A percentile compares a stretch with the other conserved stretches of the same genome.
Conservation (phyloP, 2,888 invertebrate species). For the Embidobia sp. region DNA sequence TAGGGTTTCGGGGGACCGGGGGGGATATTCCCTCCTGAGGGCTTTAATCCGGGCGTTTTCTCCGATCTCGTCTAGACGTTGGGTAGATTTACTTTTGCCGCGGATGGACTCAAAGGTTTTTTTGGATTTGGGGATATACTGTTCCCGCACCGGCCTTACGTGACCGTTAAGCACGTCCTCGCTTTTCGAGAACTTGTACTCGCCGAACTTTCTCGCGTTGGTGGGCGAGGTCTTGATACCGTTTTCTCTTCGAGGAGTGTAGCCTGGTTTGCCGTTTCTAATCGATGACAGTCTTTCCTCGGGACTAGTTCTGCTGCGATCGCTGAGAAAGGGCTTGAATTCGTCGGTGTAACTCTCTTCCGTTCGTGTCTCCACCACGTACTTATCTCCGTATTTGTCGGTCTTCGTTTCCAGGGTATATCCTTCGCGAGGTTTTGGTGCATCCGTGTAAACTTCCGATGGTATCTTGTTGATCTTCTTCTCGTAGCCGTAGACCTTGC, state of each 20-base stretch:
- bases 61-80: slow-evolving; percentile 76
- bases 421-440: slow-evolving; percentile 72
- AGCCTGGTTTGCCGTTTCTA: slow-evolving; percentile 52
- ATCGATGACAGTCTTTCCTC: slow-evolving; percentile 70
- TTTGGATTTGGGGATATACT: slow-evolving; percentile 73
- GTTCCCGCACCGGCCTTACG: slow-evolving; percentile 65
- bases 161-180: slow-evolving; percentile 75
- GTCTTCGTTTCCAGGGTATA: slow-evolving; percentile 77
- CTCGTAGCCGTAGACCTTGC: slow-evolving; percentile 79
- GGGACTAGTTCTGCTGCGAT: slow-evolving; percentile 73
- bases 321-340: slow-evolving; percentile 74
- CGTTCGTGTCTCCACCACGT: slow-evolving; percentile 76
- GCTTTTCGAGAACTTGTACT: slow-evolving; percentile 77
- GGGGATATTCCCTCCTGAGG: slow-evolving; percentile 74
- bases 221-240: slow-evolving; percentile 68
- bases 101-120: slow-evolving; percentile 75
- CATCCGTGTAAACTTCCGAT: slow-evolving; percentile 81
- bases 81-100: slow-evolving; percentile 78
- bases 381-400: slow-evolving; percentile 79
- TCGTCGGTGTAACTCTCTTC: slow-evolving; percentile 75
- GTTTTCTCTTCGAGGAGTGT: slow-evolving; percentile 61
- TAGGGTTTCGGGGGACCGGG: slow-evolving; percentile 78
- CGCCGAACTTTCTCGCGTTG: slow-evolving; percentile 71
- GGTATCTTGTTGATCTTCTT: slow-evolving; percentile 82
- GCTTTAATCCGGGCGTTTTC: slow-evolving; percentile 72